Evolutionary conservation across 2,888 invertebrate species (phyloP), one percentile per base, ranked within the genome.

Genomic region (Heliconius charithonia): DNA sequence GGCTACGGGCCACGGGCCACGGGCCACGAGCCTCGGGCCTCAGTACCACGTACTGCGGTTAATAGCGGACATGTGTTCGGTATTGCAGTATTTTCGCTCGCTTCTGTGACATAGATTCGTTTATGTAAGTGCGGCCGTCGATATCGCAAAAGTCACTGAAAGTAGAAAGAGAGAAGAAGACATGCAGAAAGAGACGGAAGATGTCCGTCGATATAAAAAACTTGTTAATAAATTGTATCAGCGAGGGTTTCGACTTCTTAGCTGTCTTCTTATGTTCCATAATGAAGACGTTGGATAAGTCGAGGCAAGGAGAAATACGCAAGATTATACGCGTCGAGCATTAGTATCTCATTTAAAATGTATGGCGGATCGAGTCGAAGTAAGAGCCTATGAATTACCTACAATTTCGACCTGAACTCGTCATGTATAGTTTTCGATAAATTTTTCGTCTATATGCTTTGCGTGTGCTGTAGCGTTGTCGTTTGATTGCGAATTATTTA

Each of bases 111-210:
- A 85, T 84, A 83, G 80, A 86, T 86, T 84, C 85, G 86, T 88
- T 89, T 88, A 89, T 86, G 86, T 89, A 89, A 89, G 89, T 87
- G 83, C 85, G 84, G 84, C 80, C 82, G 83, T 87, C 85, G 85
- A 87, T 89, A 87, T 83, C 83, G 83, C 82, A 83, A 85, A 85
- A 84, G 83, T 84, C 82, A 84, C 79, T 83, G 81, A 83, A 81
- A 82, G 79, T 82, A 84, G 86, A 87, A 82, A 84, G 85, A 85
- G 85, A 84, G 78, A 81, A 82, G 81, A 73, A 83, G 73, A 78
- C 78, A 63, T 73, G 63, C 75, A 77, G 85, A 85, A 81, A 83
- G 83, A 82, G 86, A 86, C 41, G 81, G 83, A 82, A 81, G 78
- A 82, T 83, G 80, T 81, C 82, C 84, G 76, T 82, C 82, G 82